Evolutionary conservation across 2,797 vertebrate species (phyloP).

Genomic region (Pitangus sulphuratus): DNA sequence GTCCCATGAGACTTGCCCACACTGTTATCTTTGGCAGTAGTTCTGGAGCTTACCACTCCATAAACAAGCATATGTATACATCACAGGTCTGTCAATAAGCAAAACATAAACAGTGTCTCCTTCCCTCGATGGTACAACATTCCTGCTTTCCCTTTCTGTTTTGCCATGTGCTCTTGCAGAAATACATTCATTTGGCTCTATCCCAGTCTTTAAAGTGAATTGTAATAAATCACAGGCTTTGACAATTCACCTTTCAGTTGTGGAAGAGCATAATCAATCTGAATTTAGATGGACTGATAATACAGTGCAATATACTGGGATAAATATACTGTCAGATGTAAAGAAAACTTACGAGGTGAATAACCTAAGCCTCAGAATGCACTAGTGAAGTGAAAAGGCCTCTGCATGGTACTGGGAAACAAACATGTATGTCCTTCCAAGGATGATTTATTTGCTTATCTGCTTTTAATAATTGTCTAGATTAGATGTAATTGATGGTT

Average conservation of each 20-base stretch:
- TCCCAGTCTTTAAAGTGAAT: not conserved
- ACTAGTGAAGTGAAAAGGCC: not conserved
- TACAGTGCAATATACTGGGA: not conserved
- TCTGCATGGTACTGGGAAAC: not conserved
- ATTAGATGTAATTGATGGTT: conserved; percentile 3
- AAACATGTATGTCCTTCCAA: conserved; percentile 4
- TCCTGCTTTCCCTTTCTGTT: not conserved
- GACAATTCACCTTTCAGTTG: conserved; percentile 35
- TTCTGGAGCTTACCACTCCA: not conserved
- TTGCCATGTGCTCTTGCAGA: not conserved
- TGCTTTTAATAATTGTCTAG: conserved; percentile 26
- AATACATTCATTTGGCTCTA: not conserved
- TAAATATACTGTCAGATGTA: conserved; percentile 21
- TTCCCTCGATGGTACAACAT: not conserved
- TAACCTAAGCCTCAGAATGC: not conserved
- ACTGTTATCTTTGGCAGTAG: not conserved
- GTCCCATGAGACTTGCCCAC: not conserved
- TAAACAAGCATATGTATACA: not conserved
- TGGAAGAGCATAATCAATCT: conserved; percentile 27
- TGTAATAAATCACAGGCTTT: conserved; percentile 43
- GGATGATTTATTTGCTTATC: conserved; percentile 25
- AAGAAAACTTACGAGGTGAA: not conserved
- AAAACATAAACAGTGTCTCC: not conserved
- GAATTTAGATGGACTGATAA: conserved; percentile 49
- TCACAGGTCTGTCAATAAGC: not conserved